Conservation (phyloP, 2,113 vertebrate genomes). For the Brachypodius melanocephalos region DNA sequence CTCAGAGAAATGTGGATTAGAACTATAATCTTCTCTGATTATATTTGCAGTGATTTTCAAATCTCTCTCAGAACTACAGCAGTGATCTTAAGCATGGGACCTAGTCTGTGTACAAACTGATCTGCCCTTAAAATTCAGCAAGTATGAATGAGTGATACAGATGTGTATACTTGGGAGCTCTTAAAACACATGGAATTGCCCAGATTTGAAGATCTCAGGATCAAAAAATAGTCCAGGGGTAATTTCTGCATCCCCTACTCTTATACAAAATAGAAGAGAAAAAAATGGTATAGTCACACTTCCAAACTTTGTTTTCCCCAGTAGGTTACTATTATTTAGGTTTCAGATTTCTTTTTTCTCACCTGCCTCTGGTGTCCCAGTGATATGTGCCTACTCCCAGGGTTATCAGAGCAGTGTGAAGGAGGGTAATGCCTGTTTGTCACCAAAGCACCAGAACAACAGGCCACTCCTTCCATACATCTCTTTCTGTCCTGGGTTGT, state of each 20-base stretch:
- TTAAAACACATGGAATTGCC: background rate
- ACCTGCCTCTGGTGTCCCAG: background rate
- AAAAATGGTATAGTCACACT: background rate
- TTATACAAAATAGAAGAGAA: background rate
- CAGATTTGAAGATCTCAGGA: background rate
- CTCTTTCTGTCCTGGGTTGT: no score
- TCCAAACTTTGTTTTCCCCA: background rate
- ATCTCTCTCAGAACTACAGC: background rate
- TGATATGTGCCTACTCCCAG: background rate
- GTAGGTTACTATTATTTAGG: background rate
- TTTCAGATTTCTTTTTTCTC: background rate
- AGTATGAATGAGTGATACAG: background rate
- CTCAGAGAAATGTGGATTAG: background rate
- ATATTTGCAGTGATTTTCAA: background rate
- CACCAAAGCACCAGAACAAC: background rate
- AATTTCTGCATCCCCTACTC: background rate
- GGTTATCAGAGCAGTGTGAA: background rate
- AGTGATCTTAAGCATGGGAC: background rate
- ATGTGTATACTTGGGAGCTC: background rate
- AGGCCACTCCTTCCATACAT: background rate
- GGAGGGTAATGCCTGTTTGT: background rate
- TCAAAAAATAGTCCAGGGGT: fast-evolving
- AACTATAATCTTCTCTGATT: background rate
- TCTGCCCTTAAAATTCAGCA: background rate
- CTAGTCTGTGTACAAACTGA: background rate